Evolutionary conservation across 2,797 vertebrate genomes (phyloP), one percentile per base, ranked within the genome.

Genomic region (Mormyrops boulengeri): DNA sequence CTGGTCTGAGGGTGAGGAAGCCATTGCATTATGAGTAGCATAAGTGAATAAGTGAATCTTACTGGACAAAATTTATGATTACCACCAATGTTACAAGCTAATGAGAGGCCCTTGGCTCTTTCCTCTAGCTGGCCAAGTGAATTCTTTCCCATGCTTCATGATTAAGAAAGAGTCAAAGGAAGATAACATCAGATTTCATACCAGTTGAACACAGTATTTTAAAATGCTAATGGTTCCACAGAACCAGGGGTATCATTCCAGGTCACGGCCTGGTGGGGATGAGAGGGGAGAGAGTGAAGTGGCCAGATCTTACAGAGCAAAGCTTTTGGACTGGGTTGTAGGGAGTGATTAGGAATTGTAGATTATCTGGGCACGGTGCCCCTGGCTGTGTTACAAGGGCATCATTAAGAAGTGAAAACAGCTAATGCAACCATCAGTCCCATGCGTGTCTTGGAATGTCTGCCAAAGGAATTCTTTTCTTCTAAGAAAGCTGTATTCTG

Each of bases 1-100:
- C 17, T 44, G 19, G 41, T 57, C 30, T 22, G n/a, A 66, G 55
- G 53, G 34, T 26, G 17, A 34, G 5, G 47, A 34, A 30, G 7
- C 12, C 1, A 77, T 80, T 90, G 11, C 89, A 90, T 55, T 80
- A 86, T 89, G 55, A 89, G 4, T 47, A 60, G 19, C 53, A 77
- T n/a, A 22, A 30, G 26, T 30, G 26, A 30, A 30, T 30, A 66
- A 9, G 80, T 89, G 44, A 77, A 66, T 38, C 22, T 73, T 88
- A 55, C 60, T 73, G 22, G 4, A 69, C 7, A 57, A 80, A 47
- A 69, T 88, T 0, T 88, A 22, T 87, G 66, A 11, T 53, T 47
- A 80, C 62, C 19, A 77, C 49, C 50, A 80, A 41, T 80, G 38
- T 60, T 77, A 5, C 26, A 30, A 38, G 66, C 38, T 87, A 47